Conservation (phyloP, 53 echinoderm and acorn worm species). For the Actinopyga echinites region DNA sequence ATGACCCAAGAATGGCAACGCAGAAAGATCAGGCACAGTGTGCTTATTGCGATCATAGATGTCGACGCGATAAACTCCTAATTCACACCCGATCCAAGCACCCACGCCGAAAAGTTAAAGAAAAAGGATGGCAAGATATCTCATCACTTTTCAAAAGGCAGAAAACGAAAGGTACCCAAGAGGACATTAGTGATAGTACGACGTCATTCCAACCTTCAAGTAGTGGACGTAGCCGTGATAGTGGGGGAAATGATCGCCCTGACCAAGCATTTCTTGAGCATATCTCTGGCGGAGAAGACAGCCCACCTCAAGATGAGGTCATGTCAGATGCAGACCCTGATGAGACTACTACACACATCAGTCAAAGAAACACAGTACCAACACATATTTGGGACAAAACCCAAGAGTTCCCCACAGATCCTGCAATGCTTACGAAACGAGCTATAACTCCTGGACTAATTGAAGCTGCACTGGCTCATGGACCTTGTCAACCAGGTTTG, state of each 20-base stretch:
- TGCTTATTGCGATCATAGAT: constrained; percentile 2
- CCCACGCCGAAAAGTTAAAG: constrained; percentile 1
- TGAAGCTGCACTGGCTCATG: constrained; percentile 8
- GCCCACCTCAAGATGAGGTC: neutral
- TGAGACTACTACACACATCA: neutral
- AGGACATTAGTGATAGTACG: neutral
- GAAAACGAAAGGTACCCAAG: neutral
- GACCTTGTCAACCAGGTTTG: constrained; percentile 38
- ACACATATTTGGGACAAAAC: constrained; percentile 33
- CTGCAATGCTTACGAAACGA: constrained; percentile 14
- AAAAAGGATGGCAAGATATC: neutral
- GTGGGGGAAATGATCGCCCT: neutral
- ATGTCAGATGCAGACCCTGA: neutral
- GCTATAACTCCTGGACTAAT: neutral
- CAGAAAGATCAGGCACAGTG: constrained; percentile 4
- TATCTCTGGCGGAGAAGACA: neutral
- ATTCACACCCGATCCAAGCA: neutral
- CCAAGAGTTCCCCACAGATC: constrained; percentile 8
- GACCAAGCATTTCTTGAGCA: constrained; percentile 6
- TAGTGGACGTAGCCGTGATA: too few species aligned
- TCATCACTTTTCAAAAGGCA: constrained; percentile 1
- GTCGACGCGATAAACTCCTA: constrained; percentile 5
- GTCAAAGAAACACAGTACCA: neutral
- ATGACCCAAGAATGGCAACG: neutral
- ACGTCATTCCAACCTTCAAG: neutral